A percentile compares a stretch with the other conserved stretches of the same genome.
phyloP scores from a whole-genome alignment of 1,140 invertebrate species.

The Triops cancriformis region DNA sequence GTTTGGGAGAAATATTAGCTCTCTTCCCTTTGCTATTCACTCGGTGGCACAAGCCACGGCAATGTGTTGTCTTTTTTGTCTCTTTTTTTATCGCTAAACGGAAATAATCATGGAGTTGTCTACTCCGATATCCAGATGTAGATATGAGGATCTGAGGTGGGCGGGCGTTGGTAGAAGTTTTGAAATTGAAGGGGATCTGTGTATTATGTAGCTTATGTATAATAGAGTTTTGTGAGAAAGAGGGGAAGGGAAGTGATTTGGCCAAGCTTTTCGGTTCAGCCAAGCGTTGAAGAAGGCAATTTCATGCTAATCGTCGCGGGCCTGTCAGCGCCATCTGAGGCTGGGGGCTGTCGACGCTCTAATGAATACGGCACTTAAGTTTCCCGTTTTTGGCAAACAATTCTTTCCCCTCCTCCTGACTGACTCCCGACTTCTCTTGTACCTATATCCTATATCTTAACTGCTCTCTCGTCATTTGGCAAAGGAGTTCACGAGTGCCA shows the following conservation, averaged over 20 bases:
- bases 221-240: conserved; percentile 10
- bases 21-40: background rate
- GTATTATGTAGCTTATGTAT: conserved; percentile 14
- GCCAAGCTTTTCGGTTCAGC: conserved; percentile 3
- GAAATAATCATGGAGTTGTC: conserved; percentile 6
- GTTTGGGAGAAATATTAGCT: background rate
- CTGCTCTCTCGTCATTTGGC: background rate
- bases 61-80: background rate
- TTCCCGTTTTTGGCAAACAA: conserved; percentile 1
- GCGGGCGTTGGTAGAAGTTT: background rate
- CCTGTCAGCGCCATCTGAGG: conserved; percentile 7
- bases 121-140: background rate
- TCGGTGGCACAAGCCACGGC: background rate
- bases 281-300: conserved; percentile 13
- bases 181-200: conserved; percentile 13
- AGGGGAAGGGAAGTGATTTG: conserved; percentile 12
- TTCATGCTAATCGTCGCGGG: conserved; percentile 8
- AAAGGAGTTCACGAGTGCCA: background rate
- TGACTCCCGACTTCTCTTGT: background rate
- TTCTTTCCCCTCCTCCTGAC: background rate
- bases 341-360: conserved; percentile 7
- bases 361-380: conserved; percentile 14
- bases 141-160: background rate
- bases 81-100: background rate
- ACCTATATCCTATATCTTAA: no score